Percentiles rank a stretch among this genome's conserved stretches.
Evolutionary conservation across 2,113 vertebrate species (phyloP).

Genomic region (Rhinogobius similis): DNA sequence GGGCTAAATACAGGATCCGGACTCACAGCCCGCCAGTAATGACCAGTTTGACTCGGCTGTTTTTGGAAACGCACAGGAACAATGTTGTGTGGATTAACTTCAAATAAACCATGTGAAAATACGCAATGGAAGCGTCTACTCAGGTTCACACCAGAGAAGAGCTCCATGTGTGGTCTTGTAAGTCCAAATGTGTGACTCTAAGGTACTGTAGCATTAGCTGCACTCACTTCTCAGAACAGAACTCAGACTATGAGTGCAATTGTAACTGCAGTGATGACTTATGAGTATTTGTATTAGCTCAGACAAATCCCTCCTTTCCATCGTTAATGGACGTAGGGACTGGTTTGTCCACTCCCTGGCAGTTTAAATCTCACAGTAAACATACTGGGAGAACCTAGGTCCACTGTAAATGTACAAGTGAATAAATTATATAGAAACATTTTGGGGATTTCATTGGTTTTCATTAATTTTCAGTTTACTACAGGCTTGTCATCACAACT

Average conservation of each 20-base stretch:
- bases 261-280: background rate
- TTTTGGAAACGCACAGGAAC: conserved; percentile 43
- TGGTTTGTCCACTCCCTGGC: background rate
- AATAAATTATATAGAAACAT: no score
- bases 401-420: background rate
- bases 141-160: background rate
- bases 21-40: conserved; percentile 51
- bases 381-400: background rate
- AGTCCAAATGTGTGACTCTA: conserved; percentile 8
- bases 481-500: no score
- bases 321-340: conserved; percentile 14
- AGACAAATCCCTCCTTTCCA: conserved; percentile 13
- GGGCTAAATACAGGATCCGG: conserved; percentile 64
- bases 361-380: background rate
- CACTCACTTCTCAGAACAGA: background rate
- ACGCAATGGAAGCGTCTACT: background rate
- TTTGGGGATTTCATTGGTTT: no score
- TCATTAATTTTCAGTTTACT: no score
- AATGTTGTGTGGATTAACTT: conserved; percentile 35
- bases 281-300: conserved; percentile 4
- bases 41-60: conserved; percentile 48
- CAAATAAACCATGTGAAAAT: background rate
- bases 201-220: background rate
- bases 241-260: background rate
- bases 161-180: conserved; percentile 2